Conservation (phyloP, 1,140 invertebrate species). For the Linepithema humile region DNA sequence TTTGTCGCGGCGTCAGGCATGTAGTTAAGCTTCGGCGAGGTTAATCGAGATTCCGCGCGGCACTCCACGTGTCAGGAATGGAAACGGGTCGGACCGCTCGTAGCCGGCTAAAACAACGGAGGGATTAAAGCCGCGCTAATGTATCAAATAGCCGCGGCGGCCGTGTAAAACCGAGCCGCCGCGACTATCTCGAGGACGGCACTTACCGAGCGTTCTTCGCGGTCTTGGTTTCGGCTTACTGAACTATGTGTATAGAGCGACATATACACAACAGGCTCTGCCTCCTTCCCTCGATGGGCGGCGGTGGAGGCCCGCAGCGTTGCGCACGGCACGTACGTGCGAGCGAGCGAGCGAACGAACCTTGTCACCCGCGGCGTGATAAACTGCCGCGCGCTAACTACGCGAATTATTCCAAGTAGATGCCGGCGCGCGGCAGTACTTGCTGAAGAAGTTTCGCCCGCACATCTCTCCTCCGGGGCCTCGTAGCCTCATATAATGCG, state of each 20-base stretch:
- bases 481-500: not conserved
- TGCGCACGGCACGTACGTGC: not conserved
- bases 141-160: not conserved
- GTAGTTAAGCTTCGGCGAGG: not conserved
- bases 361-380: constrained; percentile 74
- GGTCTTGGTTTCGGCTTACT: constrained; percentile 69
- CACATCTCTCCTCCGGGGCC: constrained; percentile 50
- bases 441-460: constrained; percentile 63
- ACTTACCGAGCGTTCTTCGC: constrained; percentile 51
- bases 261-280: constrained; percentile 39
- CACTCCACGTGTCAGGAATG: not conserved
- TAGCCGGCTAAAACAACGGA: too few species aligned
- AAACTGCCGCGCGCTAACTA: constrained; percentile 76
- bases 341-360: constrained; percentile 40
- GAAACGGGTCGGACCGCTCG: not conserved
- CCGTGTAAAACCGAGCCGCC: constrained; percentile 11
- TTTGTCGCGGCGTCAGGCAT: not conserved
- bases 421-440: constrained; percentile 40
- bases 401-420: constrained; percentile 79
- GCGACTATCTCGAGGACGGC: constrained; percentile 33
- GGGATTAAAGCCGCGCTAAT: constrained; percentile 28
- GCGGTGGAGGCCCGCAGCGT: not conserved
- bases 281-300: not conserved
- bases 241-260: constrained; percentile 63
- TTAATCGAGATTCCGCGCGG: not conserved